Conservation (phyloP, 2,888 invertebrate species). For the Hesperia comma region DNA sequence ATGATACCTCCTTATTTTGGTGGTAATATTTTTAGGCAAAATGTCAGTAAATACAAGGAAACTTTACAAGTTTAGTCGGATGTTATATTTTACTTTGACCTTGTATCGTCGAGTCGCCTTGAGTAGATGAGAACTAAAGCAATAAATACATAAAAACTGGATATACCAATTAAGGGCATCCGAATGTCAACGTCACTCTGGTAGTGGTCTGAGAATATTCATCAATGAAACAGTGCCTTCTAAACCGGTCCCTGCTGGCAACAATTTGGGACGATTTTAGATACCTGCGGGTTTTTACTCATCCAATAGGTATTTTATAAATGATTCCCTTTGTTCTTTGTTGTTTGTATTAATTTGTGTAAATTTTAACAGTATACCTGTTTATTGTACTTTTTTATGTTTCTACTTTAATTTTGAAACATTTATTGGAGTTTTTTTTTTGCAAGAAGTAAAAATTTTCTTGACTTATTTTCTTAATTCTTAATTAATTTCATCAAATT, state of each 20-base stretch:
- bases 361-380: not conserved
- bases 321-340: not conserved
- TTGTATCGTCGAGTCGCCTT: constrained; percentile 38
- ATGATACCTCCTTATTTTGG: not conserved
- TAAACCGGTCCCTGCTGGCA: constrained; percentile 17
- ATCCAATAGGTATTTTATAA: not conserved
- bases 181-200: constrained; percentile 37
- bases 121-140: constrained; percentile 34
- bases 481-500: too few species aligned
- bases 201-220: constrained; percentile 32
- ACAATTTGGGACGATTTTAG: constrained; percentile 15
- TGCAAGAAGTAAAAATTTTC: too few species aligned
- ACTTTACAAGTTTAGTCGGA: constrained; percentile 27
- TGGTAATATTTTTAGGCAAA: not conserved
- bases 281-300: not conserved
- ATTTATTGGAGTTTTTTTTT: too few species aligned
- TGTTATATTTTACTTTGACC: constrained; percentile 36
- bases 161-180: constrained; percentile 37
- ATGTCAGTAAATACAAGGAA: not conserved
- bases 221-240: constrained; percentile 33
- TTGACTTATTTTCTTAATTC: too few species aligned
- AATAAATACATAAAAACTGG: constrained; percentile 37
- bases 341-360: too few species aligned
- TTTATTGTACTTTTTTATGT: too few species aligned
- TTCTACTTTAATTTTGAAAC: too few species aligned